These are phyloP conservation scores for Plebejus melissa DNA, from an alignment of 2,888 invertebrate species.

Conservation along the genomic window DNA sequence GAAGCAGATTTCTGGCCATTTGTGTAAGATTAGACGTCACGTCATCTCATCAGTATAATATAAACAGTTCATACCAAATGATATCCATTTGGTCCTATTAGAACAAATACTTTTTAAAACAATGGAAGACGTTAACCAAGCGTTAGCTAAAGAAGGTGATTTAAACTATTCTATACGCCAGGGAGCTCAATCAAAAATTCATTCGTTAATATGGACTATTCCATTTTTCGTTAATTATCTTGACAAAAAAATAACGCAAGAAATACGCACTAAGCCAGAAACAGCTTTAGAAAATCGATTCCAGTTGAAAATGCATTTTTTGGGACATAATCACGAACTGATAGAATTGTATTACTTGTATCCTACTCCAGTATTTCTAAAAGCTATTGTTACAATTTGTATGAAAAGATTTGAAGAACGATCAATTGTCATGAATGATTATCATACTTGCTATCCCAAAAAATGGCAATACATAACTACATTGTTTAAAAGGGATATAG, in stretches of 20 bases:
- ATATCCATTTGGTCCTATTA: neutral
- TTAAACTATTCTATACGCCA: constrained; percentile 61
- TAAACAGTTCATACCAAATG: too few relatives aligned
- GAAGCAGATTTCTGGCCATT: neutral
- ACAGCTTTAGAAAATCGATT: constrained; percentile 51
- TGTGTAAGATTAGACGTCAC: neutral
- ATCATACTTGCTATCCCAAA: constrained; percentile 64
- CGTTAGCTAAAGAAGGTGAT: constrained; percentile 43
- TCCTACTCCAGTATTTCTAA: constrained; percentile 60
- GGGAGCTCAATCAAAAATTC: constrained; percentile 66
- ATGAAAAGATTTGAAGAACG: constrained; percentile 67
- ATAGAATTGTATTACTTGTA: constrained; percentile 67
- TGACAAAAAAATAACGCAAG: constrained; percentile 56
- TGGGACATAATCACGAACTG: constrained; percentile 64
- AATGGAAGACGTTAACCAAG: neutral
- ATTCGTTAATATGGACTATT: constrained; percentile 66
- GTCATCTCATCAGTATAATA: neutral
- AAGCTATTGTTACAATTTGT: constrained; percentile 62
- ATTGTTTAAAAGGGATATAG: constrained; percentile 62
- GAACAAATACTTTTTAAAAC: neutral
- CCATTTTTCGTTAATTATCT: constrained; percentile 58
- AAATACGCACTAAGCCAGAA: constrained; percentile 59
- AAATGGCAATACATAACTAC: constrained; percentile 71
- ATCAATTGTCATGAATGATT: constrained; percentile 64
- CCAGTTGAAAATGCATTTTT: constrained; percentile 66